Percentiles rank a stretch among this genome's conserved stretches.
phyloP scores from a whole-genome alignment of 2,113 vertebrate species.

The Ceuthmochares aereus region DNA sequence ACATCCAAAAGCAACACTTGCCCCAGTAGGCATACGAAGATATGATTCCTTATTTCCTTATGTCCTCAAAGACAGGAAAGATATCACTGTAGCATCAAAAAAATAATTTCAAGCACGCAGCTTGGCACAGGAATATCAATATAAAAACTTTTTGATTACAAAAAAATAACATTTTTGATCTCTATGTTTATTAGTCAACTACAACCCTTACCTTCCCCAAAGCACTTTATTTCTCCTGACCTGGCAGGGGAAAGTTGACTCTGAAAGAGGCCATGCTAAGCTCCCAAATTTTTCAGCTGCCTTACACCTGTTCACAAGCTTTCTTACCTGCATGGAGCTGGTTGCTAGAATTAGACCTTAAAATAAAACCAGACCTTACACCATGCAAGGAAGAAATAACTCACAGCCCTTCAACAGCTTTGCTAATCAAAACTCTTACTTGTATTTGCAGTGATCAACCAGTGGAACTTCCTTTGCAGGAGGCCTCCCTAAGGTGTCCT shows the following conservation, averaged over 20 bases:
- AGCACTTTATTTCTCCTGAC: neutral
- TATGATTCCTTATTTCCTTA: neutral
- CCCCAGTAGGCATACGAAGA: neutral
- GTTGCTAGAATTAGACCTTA: neutral
- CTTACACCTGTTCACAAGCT: neutral
- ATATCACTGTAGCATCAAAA: neutral
- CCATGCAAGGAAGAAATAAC: neutral
- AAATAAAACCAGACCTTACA: neutral
- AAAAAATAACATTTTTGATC: neutral
- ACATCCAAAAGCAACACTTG: neutral
- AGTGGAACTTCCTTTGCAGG: conserved; percentile 94
- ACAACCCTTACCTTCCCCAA: neutral
- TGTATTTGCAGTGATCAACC: conserved; percentile 96
- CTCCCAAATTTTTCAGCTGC: neutral
- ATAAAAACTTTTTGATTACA: neutral
- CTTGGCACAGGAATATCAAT: neutral
- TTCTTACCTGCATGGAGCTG: neutral
- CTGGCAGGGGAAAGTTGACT: neutral
- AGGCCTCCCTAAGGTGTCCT: conserved; percentile 94
- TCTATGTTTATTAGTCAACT: neutral
- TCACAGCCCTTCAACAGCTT: neutral
- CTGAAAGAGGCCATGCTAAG: neutral
- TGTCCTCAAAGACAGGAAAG: neutral
- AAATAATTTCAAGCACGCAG: neutral
- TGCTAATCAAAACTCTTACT: conserved; percentile 79